phyloP scores from a whole-genome alignment of 2,797 vertebrate genomes.

The Carapus acus region DNA sequence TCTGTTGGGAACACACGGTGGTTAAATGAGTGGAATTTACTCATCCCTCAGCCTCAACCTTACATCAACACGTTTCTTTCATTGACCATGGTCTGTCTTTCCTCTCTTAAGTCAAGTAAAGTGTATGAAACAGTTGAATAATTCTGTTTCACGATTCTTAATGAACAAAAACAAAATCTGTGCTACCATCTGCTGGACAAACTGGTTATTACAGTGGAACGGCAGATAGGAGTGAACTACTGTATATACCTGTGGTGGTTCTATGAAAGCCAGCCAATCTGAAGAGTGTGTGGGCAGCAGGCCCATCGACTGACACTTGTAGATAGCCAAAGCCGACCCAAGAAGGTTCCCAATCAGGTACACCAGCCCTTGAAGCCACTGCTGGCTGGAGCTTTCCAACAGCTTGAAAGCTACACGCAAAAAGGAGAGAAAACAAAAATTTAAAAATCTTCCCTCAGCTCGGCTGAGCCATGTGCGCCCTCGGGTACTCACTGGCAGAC shows the following conservation, averaged over 20 bases:
- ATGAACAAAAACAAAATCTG: too few relatives aligned
- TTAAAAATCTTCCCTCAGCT: not conserved
- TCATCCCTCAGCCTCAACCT: too few relatives aligned
- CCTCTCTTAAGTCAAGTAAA: too few relatives aligned
- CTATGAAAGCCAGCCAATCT: constrained; percentile 95
- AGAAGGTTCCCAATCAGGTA: constrained; percentile 92
- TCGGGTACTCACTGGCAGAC: constrained; percentile 84
- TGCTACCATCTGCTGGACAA: constrained; percentile 24
- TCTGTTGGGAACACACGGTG: constrained; percentile 64
- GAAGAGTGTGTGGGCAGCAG: constrained; percentile 93
- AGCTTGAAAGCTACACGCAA: constrained; percentile 83
- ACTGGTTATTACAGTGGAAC: not conserved
- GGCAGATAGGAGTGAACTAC: too few relatives aligned
- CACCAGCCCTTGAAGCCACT: constrained; percentile 91
- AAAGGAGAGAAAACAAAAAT: not conserved
- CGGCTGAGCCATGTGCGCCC: too few relatives aligned
- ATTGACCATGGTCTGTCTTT: too few relatives aligned
- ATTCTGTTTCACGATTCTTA: too few relatives aligned
- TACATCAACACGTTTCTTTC: too few relatives aligned
- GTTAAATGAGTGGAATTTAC: too few relatives aligned
- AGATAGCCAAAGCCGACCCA: constrained; percentile 88
- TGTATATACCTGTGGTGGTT: constrained; percentile 92
- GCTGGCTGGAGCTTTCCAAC: constrained; percentile 94
- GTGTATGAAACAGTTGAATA: too few relatives aligned
- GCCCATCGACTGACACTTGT: constrained; percentile 98